Evolutionary conservation across 2,888 invertebrate genomes (phyloP).

Genomic region (Luffia ferchaultella): DNA sequence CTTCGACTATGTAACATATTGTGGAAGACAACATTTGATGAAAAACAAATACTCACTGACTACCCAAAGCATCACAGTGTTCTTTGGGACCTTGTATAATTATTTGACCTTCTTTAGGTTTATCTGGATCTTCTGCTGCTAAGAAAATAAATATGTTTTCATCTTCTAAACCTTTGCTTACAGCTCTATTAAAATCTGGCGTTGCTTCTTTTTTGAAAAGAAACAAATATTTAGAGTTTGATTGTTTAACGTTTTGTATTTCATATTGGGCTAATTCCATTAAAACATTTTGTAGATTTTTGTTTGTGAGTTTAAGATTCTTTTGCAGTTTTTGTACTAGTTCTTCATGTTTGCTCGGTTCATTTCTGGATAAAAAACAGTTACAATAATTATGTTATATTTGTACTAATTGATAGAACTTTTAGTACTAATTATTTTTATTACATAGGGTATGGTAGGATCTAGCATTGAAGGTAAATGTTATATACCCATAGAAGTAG

Average conservation of each 20-base stretch:
- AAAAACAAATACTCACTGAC: constrained; percentile 70
- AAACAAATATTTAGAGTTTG: constrained; percentile 50
- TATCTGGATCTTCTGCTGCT: constrained; percentile 75
- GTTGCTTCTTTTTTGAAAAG: constrained; percentile 79
- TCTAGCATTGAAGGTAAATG: too few species aligned
- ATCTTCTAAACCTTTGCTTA: constrained; percentile 71
- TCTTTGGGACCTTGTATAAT: constrained; percentile 63
- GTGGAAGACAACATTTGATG: too few species aligned
- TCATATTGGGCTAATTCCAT: constrained; percentile 77
- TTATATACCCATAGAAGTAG: too few species aligned
- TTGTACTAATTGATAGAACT: too few species aligned
- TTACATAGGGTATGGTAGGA: too few species aligned
- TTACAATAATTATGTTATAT: too few species aligned
- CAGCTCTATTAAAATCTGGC: constrained; percentile 75
- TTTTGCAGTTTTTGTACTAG: constrained; percentile 78
- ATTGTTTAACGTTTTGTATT: constrained; percentile 64
- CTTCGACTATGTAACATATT: too few species aligned
- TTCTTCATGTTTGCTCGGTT: constrained; percentile 73
- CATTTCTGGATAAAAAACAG: constrained; percentile 64
- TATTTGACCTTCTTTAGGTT: constrained; percentile 60
- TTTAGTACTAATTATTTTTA: too few species aligned
- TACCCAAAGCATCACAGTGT: constrained; percentile 60
- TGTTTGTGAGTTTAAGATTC: constrained; percentile 69
- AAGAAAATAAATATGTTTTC: constrained; percentile 70
- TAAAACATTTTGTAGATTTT: constrained; percentile 70